phyloP scores from a whole-genome alignment of 1,140 invertebrate species.

The Drosophila ambigua region DNA sequence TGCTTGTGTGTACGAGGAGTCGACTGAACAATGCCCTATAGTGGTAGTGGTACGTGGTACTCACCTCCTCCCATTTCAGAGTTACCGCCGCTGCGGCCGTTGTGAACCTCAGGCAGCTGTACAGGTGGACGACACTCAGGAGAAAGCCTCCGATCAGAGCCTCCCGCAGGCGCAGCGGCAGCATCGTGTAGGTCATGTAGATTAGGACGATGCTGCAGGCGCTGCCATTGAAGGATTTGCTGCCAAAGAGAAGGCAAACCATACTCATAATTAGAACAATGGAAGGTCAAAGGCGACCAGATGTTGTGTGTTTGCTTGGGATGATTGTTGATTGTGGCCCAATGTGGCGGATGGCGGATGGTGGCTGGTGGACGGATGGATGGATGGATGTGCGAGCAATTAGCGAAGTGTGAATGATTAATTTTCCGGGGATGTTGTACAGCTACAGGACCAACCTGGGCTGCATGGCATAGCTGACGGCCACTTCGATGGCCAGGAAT shows the following conservation, averaged over 20 bases:
- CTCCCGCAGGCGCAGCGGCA: conserved; percentile 92
- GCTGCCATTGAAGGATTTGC: conserved; percentile 83
- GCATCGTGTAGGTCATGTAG: conserved; percentile 94
- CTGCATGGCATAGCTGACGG: conserved; percentile 85
- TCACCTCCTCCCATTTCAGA: conserved; percentile 75
- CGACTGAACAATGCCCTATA: background rate
- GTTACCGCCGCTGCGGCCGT: conserved; percentile 9
- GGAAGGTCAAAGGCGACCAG: conserved; percentile 10
- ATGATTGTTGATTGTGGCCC: conserved; percentile 8
- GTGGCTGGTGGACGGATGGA: conserved; percentile 7
- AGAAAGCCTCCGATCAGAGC: conserved; percentile 89
- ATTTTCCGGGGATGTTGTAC: conserved; percentile 40
- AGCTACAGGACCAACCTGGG: conserved; percentile 83
- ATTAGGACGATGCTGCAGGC: conserved; percentile 88
- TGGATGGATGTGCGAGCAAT: conserved; percentile 45
- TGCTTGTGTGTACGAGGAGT: too few species aligned
- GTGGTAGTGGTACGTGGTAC: conserved; percentile 24
- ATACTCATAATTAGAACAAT: conserved; percentile 25
- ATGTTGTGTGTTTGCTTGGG: conserved; percentile 29
- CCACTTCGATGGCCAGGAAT: conserved; percentile 88
- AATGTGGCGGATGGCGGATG: too few species aligned
- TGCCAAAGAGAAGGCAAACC: conserved; percentile 27
- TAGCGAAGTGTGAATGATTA: conserved; percentile 70
- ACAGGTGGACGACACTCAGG: conserved; percentile 88
- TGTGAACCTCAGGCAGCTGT: conserved; percentile 74